Evolutionary conservation across 2,888 invertebrate species (phyloP), one percentile per base, ranked within the genome.

Genomic region (Escarpia spicata): DNA sequence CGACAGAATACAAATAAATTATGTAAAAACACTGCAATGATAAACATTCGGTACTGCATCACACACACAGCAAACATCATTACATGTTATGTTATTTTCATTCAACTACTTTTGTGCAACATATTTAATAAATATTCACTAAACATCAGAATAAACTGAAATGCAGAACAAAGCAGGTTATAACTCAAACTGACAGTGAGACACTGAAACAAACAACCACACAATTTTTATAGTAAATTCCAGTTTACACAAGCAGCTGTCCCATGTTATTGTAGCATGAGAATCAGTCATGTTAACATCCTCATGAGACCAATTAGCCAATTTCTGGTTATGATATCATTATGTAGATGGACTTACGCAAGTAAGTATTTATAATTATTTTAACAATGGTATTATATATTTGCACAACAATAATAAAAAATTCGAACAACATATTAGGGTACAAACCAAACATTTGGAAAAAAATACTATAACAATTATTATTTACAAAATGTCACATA

Each of bases 21-120:
- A 75, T 26, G 75, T 75, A 75, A 75, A 75, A 60, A 75, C 75
- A 75, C 75, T 75, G 75, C 75, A 15, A 75, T 75, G 75, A 75
- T 26, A 75, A 75, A 75, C 75, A 75, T n/a, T 26, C 19, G 75
- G n/a, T n/a, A 75, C 26, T 75, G n/a, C 75, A 75, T n/a, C 75
- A 75, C 75, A 75, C 75, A 75, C 26, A 26, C n/a, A n/a, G 26
- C 75, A 75, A 26, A 19, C 75, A n/a, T n/a, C n/a, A n/a, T n/a
- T n/a, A n/a, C n/a, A 15, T 75, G 75, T 26, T 75, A 26, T 26
- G 26, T 75, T 26, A 26, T 75, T 75, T 75, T 75, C 75, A 75
- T 26, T 26, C 26, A 26, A 15, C 4, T n/a, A 75, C 26, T 75
- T n/a, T 15, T 75, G 75, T 75, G 75, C 6, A 75, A 75, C 26